Base-by-base conservation (phyloP, 1,140 invertebrate genomes). In the Triops cancriformis region DNA sequence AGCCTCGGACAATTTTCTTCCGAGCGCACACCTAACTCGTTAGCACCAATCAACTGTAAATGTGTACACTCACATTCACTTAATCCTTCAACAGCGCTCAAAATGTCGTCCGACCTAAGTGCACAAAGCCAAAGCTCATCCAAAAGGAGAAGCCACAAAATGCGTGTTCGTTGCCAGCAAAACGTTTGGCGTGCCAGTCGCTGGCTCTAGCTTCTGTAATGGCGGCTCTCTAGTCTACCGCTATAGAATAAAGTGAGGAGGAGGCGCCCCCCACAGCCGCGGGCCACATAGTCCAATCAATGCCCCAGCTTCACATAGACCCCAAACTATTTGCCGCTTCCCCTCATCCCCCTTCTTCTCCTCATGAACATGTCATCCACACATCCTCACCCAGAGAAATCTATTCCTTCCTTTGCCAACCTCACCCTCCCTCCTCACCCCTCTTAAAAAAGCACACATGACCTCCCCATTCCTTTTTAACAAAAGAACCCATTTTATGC, bases 321-420 rank as follows among this genome's bases (percentile, higher is more conserved):
- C 28, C 26, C 42, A 28, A 37, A 37, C 31, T 37, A 37, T 37
- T 45, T 45, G 18, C 43, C 75, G 23, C 28, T 45, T 51, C 11
- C 75, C 45, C 27, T 43, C 31, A 27, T 43, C 42, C 41, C 42
- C 42, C 41, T 43, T 43, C 42, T 43, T 26, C 41, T 43, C 41
- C 18, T 26, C 42, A 27, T 43, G 37, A 43, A 23, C 45, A 41
- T 76, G 37, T 76, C 37, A 43, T 51, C 45, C 75, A 43, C 75
- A 43, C 75, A 43, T 51, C 45, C 75, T 76, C 75, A 43, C 75
- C 26, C 75, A 43, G 37, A 43, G 37, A 43, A 41, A 41, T 76
- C 75, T 76, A 41, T 76, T 51, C 45, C 41, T 42, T 31, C 45
- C 7, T 7, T 37, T 37, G 2, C 31, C 31, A 37, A 37, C 31